Percentiles rank a stretch among this genome's conserved stretches.
Evolutionary conservation across 2,113 vertebrate genomes (phyloP).

Genomic region (Melanerpes aurifrons): DNA sequence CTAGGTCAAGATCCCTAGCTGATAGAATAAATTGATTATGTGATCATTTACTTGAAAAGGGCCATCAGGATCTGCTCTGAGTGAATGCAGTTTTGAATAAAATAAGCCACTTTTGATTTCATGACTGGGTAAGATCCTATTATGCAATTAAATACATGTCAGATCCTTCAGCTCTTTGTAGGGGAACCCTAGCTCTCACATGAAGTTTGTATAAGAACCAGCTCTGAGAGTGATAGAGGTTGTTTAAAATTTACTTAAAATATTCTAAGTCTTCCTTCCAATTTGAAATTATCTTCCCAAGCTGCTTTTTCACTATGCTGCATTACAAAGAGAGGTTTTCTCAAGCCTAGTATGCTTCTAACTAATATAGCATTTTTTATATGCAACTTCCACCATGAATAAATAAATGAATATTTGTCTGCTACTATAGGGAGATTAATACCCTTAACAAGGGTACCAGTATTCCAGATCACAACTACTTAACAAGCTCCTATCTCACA

Average conservation of each 20-base stretch:
- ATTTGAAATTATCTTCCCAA: neutral
- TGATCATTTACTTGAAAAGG: neutral
- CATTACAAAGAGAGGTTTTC: neutral
- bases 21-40: neutral
- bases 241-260: neutral
- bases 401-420: neutral
- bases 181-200: neutral
- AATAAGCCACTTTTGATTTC: neutral
- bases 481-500: neutral
- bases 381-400: neutral
- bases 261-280: neutral
- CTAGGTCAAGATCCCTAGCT: neutral
- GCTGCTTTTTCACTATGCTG: neutral
- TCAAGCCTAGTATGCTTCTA: neutral
- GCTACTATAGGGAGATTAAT: neutral
- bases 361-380: neutral
- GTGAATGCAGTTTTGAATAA: neutral
- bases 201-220: neutral
- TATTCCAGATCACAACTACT: neutral
- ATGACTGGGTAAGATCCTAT: neutral
- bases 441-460: neutral
- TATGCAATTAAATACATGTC: neutral
- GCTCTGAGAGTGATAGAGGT: neutral
- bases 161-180: neutral
- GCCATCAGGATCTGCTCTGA: accelerated